Evolutionary conservation across 2,888 invertebrate species (phyloP), one percentile per base, ranked within the genome.

Genomic region (Acronicta alni): DNA sequence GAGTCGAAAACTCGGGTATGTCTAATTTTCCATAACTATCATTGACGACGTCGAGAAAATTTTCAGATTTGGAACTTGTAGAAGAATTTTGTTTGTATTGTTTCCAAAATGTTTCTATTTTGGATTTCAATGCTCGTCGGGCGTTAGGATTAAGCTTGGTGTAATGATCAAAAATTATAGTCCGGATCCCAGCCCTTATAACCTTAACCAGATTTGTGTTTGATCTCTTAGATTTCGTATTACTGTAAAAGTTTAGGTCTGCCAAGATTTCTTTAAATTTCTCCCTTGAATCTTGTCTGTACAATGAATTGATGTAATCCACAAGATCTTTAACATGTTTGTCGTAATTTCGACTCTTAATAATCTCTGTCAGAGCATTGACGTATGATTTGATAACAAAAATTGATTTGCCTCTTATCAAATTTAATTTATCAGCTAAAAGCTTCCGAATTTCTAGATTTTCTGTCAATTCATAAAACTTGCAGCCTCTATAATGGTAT

Each of bases 161-260:
- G 54, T 82, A 87, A 56, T 86, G 82, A 61, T 89, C 82, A 45
- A 85, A 84, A 0, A 90, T 18, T 0, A 85, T 16, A n/a, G 58
- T 62, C n/a, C 79, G 57, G 0, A 91, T 35, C 0, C 79, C 82
- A 0, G 69, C 47, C 51, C 67, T 75, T 0, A 90, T 48, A 0
- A 86, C 54, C 16, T 73, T 52, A 2, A 64, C 55, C 2, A 90
- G 44, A 17, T 83, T 57, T 0, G 70, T 32, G 15, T 75, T 73
- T 2, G 71, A 17, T 17, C 77, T 64, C 43, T 75, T 76, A 0
- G 67, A 49, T 61, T 77, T 79, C 0, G 35, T 51, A 1, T 76
- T 42, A 8, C 30, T 73, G 30, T 84, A 88, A 0, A 64, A 41
- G 6, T 83, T 62, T 0, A 90, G 42, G 14, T 83, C 69, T 0